phyloP scores from a whole-genome alignment of 2,888 invertebrate genomes.

The Hyles lineata region DNA sequence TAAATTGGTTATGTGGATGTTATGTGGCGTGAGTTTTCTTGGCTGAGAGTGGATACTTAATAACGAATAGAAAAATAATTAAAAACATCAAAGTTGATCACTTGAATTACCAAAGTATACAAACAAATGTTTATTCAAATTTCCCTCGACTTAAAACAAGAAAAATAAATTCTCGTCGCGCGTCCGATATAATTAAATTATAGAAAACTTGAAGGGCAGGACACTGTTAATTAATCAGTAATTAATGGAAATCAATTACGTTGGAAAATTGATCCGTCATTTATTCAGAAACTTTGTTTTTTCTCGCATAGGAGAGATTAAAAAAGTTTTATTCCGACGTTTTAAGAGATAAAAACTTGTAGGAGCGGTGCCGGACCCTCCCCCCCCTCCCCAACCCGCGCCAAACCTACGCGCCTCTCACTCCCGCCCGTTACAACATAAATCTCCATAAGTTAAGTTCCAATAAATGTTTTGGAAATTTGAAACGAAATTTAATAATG shows the following conservation, averaged over 20 bases:
- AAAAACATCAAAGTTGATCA: too few species aligned
- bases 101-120: too few species aligned
- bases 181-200: constrained; percentile 6
- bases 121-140: not conserved
- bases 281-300: not conserved
- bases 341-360: not conserved
- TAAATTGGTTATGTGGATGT: too few species aligned
- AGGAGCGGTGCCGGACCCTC: not conserved
- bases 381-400: not conserved
- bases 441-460: not conserved
- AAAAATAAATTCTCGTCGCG: not conserved
- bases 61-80: too few species aligned
- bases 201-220: not conserved
- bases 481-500: not conserved
- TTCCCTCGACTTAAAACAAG: not conserved
- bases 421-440: not conserved
- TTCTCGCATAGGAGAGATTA: not conserved
- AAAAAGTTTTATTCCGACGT: not conserved
- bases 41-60: too few species aligned
- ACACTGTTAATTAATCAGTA: constrained; percentile 4
- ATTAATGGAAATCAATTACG: constrained; percentile 10
- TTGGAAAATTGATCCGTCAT: not conserved
- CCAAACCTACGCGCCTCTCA: not conserved
- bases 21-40: too few species aligned
- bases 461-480: not conserved